Evolutionary conservation across 2,888 invertebrate genomes (phyloP), one percentile per base, ranked within the genome.

Genomic region (Tiphia femorata): DNA sequence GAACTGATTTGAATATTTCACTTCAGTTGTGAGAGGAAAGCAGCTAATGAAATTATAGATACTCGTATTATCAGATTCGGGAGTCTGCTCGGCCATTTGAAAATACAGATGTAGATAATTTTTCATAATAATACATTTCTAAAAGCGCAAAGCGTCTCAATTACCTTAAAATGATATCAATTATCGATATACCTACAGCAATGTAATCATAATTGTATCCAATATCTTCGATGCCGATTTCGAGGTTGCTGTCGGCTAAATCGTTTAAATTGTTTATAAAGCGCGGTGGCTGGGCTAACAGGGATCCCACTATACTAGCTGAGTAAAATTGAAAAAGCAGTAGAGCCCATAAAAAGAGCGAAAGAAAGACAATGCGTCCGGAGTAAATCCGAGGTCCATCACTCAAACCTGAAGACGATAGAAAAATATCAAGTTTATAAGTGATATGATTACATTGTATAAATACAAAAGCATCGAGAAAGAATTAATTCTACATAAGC

Each of bases 391-490:
- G 79, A 29, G 85, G 83, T 12, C 80, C 77, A n/a, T 86, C 78
- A 3, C 79, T 71, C 56, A 84, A 78, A 38, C 87, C 88, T 88
- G n/a, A n/a, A n/a, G n/a, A n/a, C n/a, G n/a, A n/a, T n/a, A n/a
- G n/a, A n/a, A n/a, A n/a, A n/a, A n/a, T n/a, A n/a, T n/a, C n/a
- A n/a, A n/a, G n/a, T n/a, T n/a, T n/a, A n/a, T n/a, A n/a, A n/a
- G n/a, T n/a, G n/a, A n/a, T n/a, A n/a, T n/a, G n/a, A n/a, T n/a
- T n/a, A n/a, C n/a, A n/a, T n/a, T n/a, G n/a, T n/a, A n/a, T n/a
- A n/a, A n/a, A n/a, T n/a, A n/a, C n/a, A n/a, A n/a, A n/a, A n/a
- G n/a, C n/a, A n/a, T n/a, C n/a, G n/a, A n/a, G n/a, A n/a, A n/a
- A n/a, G n/a, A n/a, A n/a, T n/a, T n/a, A n/a, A n/a, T n/a, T n/a